These are phyloP conservation scores for Apodemia hepburni DNA, from an alignment of 2,888 invertebrate species.

Conservation along the genomic window DNA sequence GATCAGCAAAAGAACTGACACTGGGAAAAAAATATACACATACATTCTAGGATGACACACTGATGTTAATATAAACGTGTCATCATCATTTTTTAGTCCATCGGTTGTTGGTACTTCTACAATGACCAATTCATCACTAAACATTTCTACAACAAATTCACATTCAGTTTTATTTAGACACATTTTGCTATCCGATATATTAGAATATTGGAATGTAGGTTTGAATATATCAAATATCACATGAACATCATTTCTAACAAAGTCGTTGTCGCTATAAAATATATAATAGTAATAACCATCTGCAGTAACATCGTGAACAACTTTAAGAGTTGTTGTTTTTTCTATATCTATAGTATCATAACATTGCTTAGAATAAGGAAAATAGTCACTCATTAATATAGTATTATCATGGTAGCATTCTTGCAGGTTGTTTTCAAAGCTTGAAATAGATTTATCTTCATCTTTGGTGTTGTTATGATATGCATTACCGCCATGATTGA, in stretches of 20 bases:
- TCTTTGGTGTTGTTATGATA: slow-evolving; percentile 74
- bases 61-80: slow-evolving; percentile 86
- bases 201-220: slow-evolving; percentile 89
- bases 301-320: slow-evolving; percentile 85
- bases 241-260: slow-evolving; percentile 89
- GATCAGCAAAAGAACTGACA: slow-evolving; percentile 87
- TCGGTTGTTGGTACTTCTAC: slow-evolving; percentile 91
- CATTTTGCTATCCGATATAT: slow-evolving; percentile 82
- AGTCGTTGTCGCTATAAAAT: slow-evolving; percentile 92
- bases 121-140: slow-evolving; percentile 89
- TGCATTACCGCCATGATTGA: slow-evolving; percentile 88
- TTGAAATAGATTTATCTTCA: slow-evolving; percentile 86
- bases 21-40: slow-evolving; percentile 90
- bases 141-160: slow-evolving; percentile 84
- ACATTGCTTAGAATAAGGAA: slow-evolving; percentile 85
- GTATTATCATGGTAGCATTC: slow-evolving; percentile 86
- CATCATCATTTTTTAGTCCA: slow-evolving; percentile 88
- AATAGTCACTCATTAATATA: slow-evolving; percentile 85
- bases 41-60: slow-evolving; percentile 90
- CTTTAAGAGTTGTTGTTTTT: slow-evolving; percentile 81
- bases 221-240: slow-evolving; percentile 92
- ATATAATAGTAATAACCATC: slow-evolving; percentile 95
- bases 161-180: slow-evolving; percentile 90
- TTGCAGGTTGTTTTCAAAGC: slow-evolving; percentile 89
- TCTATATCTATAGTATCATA: slow-evolving; percentile 85